phyloP scores from a whole-genome alignment of 2,113 vertebrate species.

The Pithys albifrons region DNA sequence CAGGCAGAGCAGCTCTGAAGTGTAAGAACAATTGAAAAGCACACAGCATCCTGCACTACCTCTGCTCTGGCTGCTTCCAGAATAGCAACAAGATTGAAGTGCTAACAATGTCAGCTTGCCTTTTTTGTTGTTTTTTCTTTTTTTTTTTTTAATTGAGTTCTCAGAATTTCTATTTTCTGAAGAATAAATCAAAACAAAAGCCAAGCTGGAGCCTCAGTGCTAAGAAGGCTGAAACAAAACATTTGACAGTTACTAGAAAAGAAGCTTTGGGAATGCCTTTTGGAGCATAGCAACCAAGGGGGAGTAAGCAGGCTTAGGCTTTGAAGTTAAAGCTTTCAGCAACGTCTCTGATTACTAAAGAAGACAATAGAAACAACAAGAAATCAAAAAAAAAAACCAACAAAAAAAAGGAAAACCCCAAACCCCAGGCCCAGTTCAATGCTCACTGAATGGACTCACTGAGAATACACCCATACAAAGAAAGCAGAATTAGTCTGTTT shows the following conservation, averaged over 20 bases:
- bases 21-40: not conserved
- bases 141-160: conserved; percentile 39
- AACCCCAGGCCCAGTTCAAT: not conserved
- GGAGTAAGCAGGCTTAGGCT: conserved; percentile 5
- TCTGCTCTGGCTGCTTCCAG: not conserved
- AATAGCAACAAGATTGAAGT: not conserved
- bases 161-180: not conserved
- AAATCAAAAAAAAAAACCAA: not conserved
- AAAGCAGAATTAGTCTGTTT: conserved; percentile 41
- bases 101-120: not conserved
- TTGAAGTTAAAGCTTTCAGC: conserved; percentile 53
- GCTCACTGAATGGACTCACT: not conserved
- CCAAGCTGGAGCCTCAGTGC: not conserved
- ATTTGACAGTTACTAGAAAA: conserved; percentile 22
- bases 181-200: conserved; percentile 20
- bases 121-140: too few relatives aligned
- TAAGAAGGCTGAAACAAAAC: conserved; percentile 11
- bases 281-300: conserved; percentile 13
- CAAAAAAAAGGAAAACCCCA: not conserved
- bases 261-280: conserved; percentile 19
- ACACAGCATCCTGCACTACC: not conserved
- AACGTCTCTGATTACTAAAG: conserved; percentile 11
- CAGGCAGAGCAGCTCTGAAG: not conserved
- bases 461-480: conserved; percentile 12
- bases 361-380: conserved; percentile 8